These are phyloP conservation scores for Diaphora mendica DNA, from an alignment of 2,888 invertebrate species.

Conservation along the genomic window DNA sequence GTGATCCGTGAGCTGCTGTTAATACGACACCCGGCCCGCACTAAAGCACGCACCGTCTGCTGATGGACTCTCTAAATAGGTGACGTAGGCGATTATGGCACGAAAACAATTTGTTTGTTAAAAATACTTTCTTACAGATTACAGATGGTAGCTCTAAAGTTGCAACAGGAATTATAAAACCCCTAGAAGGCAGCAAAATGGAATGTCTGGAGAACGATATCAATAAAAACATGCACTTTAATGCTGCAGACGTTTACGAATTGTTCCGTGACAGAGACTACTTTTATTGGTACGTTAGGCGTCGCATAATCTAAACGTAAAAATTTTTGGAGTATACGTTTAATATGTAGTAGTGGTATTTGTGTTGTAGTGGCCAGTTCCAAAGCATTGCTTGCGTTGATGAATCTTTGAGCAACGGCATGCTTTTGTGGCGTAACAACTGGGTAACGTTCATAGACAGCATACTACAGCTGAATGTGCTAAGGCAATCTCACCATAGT, in stretches of 20 bases:
- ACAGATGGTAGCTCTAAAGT: constrained; percentile 15
- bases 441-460: constrained; percentile 94
- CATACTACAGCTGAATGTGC: constrained; percentile 90
- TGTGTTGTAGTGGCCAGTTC: constrained; percentile 56
- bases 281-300: constrained; percentile 45
- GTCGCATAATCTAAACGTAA: not conserved
- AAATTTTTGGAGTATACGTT: not conserved
- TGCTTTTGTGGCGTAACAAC: constrained; percentile 88
- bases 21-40: too few relatives aligned
- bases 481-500: constrained; percentile 86
- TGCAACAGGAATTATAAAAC: constrained; percentile 13
- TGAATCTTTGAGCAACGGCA: constrained; percentile 56
- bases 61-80: too few relatives aligned
- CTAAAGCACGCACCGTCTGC: too few relatives aligned
- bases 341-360: not conserved
- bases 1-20: too few relatives aligned
- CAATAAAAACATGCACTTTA: constrained; percentile 16
- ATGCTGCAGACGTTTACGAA: constrained; percentile 48
- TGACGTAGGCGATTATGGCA: too few relatives aligned
- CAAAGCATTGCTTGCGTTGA: constrained; percentile 50
- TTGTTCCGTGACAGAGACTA: constrained; percentile 49
- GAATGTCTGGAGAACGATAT: not conserved
- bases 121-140: constrained; percentile 8
- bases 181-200: not conserved
- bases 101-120: too few relatives aligned